Percentiles rank a stretch among this genome's conserved stretches.
phyloP scores from a whole-genome alignment of 2,888 invertebrate species.

The Tridacna gigas region DNA sequence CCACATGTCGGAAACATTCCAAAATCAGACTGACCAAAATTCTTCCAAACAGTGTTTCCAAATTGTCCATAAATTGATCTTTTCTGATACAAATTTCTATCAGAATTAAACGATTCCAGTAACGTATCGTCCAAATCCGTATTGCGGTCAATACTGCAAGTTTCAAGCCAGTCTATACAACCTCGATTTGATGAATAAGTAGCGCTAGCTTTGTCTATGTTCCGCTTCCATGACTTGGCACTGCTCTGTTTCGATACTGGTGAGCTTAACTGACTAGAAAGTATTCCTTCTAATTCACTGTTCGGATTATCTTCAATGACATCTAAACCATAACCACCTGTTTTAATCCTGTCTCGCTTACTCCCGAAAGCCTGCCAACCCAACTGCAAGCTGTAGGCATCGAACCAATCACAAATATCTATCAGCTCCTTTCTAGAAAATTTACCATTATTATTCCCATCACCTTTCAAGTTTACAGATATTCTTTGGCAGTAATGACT shows the following conservation, averaged over 20 bases:
- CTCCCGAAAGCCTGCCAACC: not conserved
- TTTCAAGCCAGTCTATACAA: constrained; percentile 58
- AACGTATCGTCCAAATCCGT: constrained; percentile 10
- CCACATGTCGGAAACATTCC: constrained; percentile 52
- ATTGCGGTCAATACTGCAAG: constrained; percentile 29
- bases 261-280: constrained; percentile 24
- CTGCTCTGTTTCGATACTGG: constrained; percentile 18
- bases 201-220: constrained; percentile 26
- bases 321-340: constrained; percentile 9
- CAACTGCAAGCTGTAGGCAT: constrained; percentile 56
- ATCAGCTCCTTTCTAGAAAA: constrained; percentile 2
- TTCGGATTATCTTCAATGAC: constrained; percentile 14
- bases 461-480: constrained; percentile 22
- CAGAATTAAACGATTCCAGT: constrained; percentile 11
- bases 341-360: not conserved
- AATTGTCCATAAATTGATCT: not conserved
- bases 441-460: constrained; percentile 44
- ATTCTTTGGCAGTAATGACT: constrained; percentile 15
- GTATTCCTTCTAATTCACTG: constrained; percentile 17
- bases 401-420: constrained; percentile 56
- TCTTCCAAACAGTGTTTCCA: constrained; percentile 5
- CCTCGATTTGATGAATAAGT: constrained; percentile 51
- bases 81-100: not conserved
- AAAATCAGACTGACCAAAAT: not conserved
- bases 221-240: constrained; percentile 42